A percentile compares a stretch with the other conserved stretches of the same genome.
Evolutionary conservation across 2,113 vertebrate genomes (phyloP).

Genomic region (Platycercus adscitus): DNA sequence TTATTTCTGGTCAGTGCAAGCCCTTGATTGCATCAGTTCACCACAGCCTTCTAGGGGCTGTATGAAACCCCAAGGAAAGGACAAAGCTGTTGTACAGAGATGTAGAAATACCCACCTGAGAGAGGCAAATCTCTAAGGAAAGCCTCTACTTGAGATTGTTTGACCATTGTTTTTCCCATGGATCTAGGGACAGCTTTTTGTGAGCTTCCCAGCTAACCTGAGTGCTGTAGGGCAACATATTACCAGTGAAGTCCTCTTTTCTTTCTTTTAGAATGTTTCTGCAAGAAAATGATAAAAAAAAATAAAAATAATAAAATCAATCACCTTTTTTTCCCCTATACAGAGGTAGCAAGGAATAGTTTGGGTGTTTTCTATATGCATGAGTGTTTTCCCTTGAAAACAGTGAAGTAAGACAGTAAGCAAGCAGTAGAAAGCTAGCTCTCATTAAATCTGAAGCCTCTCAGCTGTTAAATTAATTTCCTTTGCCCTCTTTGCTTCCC

Average conservation of each 20-base stretch:
- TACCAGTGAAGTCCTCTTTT: not conserved
- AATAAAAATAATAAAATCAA: rapidly evolving
- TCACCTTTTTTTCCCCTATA: not conserved
- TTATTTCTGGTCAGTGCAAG: not conserved
- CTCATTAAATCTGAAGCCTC: not conserved
- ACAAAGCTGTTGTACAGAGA: not conserved
- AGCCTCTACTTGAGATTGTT: not conserved
- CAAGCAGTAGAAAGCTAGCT: not conserved
- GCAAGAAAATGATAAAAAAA: not conserved
- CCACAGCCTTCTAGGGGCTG: not conserved
- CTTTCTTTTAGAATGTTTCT: not conserved
- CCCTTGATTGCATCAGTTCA: not conserved
- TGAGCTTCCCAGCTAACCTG: not conserved
- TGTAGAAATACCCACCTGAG: not conserved
- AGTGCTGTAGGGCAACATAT: too few relatives aligned
- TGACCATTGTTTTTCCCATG: not conserved
- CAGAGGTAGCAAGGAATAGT: not conserved
- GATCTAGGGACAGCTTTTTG: not conserved
- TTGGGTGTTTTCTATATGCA: not conserved
- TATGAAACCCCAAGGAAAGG: not conserved
- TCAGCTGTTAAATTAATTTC: not conserved
- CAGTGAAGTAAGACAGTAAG: not conserved
- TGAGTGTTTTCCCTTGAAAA: not conserved
- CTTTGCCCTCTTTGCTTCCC: not conserved
- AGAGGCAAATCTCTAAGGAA: not conserved